Evolutionary conservation across 1,140 invertebrate species (phyloP), one percentile per base, ranked within the genome.

Genomic region (Sipha flava): DNA sequence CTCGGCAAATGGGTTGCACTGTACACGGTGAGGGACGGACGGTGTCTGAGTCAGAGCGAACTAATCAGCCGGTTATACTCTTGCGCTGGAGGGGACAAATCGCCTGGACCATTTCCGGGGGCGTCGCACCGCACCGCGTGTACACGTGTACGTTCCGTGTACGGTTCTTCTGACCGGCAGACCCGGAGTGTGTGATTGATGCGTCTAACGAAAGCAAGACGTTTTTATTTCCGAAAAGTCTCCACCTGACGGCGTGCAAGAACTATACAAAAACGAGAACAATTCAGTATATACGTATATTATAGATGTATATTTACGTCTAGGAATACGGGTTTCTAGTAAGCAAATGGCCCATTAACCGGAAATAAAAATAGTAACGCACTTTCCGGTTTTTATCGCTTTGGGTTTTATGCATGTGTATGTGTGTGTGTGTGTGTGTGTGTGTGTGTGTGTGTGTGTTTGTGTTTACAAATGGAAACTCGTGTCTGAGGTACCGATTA

Each of bases 71-170:
- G 54, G 29, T 66, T 64, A n/a, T n/a, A 57, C 47, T 45, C 82
- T 66, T 82, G 80, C 80, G 81, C 66, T 79, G 75, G 81, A 82
- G 81, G 77, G 77, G 79, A 72, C 57, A 79, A 64, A 68, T 68
- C 57, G 79, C 73, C 52, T 18, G 10, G 16, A 21, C 54, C 26
- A n/a, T n/a, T 62, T 34, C 31, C 31, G 62, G 64, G 40, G 64
- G 49, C 52, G 49, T 47, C 47, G 26, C 40, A 10, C 12, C 59
- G 14, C 59, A 52, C 45, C 7, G 1, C 29, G 52, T 54, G 18
- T 54, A 54, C 72, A 66, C 34, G 52, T 77, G 52, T 66, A 66
- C 16, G 34, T n/a, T n/a, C n/a, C n/a, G n/a, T n/a, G n/a, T n/a
- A n/a, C n/a, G n/a, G 12, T 54, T 43, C 4, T 37, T 16, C 52